phyloP scores from a whole-genome alignment of 2,797 vertebrate species.

The Falco concolor region DNA sequence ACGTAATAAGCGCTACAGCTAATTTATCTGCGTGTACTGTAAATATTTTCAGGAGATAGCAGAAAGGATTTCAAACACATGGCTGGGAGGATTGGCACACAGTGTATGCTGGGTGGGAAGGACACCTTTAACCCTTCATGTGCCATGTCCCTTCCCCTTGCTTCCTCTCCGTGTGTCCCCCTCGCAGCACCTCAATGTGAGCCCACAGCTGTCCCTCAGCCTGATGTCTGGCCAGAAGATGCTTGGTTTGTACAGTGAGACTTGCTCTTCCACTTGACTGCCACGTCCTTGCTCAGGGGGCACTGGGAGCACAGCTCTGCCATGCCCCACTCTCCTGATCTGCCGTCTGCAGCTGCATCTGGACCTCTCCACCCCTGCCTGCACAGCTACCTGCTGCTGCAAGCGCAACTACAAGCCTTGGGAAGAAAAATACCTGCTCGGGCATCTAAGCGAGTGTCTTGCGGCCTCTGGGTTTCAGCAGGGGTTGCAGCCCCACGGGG shows the following conservation, averaged over 20 bases:
- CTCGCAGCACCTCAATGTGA: rapidly evolving
- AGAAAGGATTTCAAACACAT: slow-evolving; percentile 71
- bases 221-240: background rate
- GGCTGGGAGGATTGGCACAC: slow-evolving; percentile 61
- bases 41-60: slow-evolving; percentile 71
- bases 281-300: background rate
- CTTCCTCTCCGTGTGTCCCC: background rate
- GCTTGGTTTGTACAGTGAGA: background rate
- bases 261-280: background rate
- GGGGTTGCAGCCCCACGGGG: background rate
- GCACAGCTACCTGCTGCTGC: background rate
- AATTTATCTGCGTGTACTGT: slow-evolving; percentile 68
- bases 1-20: slow-evolving; percentile 65
- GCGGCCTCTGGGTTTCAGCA: background rate
- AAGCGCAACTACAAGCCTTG: background rate
- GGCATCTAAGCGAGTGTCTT: background rate
- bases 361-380: background rate
- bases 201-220: background rate
- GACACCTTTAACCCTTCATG: background rate
- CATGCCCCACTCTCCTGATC: background rate
- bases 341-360: rapidly evolving
- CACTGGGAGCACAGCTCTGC: background rate
- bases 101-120: background rate
- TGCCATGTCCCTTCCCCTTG: background rate
- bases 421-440: background rate